A percentile compares a stretch with the other conserved stretches of the same genome.
phyloP scores from a whole-genome alignment of 2,113 vertebrate species.

The Rousettus leschenaultii region DNA sequence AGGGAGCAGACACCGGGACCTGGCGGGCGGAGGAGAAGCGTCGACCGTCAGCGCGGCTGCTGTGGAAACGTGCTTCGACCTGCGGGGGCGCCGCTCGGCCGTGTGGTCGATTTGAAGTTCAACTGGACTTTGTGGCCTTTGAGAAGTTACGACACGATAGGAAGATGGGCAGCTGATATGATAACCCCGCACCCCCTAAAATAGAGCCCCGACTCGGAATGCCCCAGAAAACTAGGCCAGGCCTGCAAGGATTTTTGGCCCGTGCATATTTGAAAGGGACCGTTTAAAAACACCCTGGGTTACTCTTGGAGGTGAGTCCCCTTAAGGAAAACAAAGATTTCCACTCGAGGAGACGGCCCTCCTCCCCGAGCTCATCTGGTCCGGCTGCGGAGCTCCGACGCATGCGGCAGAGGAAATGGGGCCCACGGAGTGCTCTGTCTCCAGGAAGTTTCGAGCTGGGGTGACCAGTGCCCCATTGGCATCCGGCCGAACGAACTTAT shows the following conservation, averaged over 20 bases:
- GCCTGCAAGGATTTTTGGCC: background rate
- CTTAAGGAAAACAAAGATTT: background rate
- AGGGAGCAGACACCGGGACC: slow-evolving; percentile 10
- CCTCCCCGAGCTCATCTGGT: background rate
- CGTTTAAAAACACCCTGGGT: background rate
- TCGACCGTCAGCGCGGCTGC: background rate
- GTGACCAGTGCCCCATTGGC: background rate
- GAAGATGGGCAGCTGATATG: background rate
- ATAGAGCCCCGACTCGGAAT: background rate
- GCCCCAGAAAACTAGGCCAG: background rate
- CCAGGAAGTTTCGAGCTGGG: background rate
- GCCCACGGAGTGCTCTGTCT: background rate
- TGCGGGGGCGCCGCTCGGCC: background rate
- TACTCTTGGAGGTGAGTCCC: background rate
- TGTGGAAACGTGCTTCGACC: background rate
- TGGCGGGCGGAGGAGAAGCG: background rate
- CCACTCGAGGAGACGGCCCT: background rate
- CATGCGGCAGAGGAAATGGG: background rate
- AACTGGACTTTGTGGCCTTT: background rate
- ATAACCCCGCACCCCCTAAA: background rate
- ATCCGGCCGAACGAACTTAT: background rate
- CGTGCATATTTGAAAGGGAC: background rate
- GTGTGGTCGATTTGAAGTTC: background rate
- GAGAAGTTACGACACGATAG: background rate
- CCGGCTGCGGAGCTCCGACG: background rate